phyloP scores from a whole-genome alignment of 2,888 invertebrate genomes.

The Dicyrtomina minuta region DNA sequence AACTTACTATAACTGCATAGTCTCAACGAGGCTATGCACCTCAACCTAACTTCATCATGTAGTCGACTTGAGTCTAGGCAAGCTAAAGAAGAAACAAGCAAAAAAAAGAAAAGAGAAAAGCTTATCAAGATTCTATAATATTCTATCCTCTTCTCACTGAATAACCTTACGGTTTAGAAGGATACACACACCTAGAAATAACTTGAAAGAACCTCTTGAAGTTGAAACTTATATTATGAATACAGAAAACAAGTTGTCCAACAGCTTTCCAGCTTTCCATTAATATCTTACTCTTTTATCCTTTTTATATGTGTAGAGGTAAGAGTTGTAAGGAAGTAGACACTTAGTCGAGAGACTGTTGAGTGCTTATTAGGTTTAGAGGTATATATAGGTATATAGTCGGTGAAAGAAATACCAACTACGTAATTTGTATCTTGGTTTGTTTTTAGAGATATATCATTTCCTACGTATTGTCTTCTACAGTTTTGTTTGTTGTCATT shows the following conservation, averaged over 20 bases:
- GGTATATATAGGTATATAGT: not conserved
- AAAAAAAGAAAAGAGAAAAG: slow-evolving; percentile 5
- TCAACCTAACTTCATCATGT: no score
- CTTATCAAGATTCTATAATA: slow-evolving; percentile 14
- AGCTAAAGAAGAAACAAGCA: not conserved
- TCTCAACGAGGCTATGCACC: slow-evolving; percentile 12
- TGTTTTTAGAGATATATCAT: no score
- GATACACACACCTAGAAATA: not conserved
- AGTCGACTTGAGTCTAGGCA: not conserved
- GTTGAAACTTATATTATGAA: no score
- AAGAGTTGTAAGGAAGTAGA: not conserved
- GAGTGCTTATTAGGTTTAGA: not conserved
- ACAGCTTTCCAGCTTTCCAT: not conserved
- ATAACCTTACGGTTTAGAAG: no score
- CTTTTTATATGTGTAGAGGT: not conserved
- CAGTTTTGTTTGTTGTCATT: no score
- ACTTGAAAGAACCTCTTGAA: not conserved
- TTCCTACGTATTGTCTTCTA: no score
- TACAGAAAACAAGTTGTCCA: no score
- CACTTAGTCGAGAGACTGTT: no score
- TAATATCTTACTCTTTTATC: not conserved
- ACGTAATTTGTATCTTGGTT: no score
- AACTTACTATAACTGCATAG: not conserved
- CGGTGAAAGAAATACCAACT: no score
- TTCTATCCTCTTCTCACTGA: not conserved